phyloP scores from a whole-genome alignment of 2,888 invertebrate species.

The Dastarcus helophoroides region DNA sequence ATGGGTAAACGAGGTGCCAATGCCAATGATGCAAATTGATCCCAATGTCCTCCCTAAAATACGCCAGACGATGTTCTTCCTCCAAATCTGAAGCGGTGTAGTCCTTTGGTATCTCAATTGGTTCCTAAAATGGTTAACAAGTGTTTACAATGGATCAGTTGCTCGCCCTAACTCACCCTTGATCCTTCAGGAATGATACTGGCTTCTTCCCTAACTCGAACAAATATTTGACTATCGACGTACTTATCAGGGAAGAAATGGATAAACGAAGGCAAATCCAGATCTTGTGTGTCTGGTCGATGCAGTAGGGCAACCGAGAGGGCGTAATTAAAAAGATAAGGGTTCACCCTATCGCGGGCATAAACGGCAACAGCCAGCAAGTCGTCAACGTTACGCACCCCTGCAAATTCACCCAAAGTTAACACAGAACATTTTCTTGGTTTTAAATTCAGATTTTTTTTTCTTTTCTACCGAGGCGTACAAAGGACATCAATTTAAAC shows the following conservation, averaged over 20 bases:
- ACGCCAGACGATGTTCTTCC: slow-evolving; percentile 68
- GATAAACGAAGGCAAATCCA: slow-evolving; percentile 61
- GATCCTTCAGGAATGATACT: slow-evolving; percentile 48
- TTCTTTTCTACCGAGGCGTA: no score
- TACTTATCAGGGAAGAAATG: slow-evolving; percentile 77
- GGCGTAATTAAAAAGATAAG: slow-evolving; percentile 70
- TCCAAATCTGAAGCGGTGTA: slow-evolving; percentile 65
- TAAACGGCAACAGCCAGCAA: slow-evolving; percentile 60
- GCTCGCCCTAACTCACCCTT: slow-evolving; percentile 53
- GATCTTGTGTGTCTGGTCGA: slow-evolving; percentile 56
- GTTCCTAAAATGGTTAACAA: slow-evolving; percentile 46
- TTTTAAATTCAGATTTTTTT: no score
- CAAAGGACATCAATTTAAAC: no score
- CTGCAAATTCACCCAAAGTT: no score
- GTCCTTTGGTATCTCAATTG: slow-evolving; percentile 58
- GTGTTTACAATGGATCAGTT: no score
- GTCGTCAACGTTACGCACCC: slow-evolving; percentile 58
- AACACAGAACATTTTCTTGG: no score
- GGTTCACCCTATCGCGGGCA: slow-evolving; percentile 63
- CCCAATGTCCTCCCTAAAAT: slow-evolving; percentile 78
- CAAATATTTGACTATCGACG: slow-evolving; percentile 61
- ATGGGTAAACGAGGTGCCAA: slow-evolving; percentile 82
- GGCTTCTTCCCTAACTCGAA: slow-evolving; percentile 56
- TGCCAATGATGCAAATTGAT: slow-evolving; percentile 86
- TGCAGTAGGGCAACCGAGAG: slow-evolving; percentile 66